phyloP scores from a whole-genome alignment of 1,140 invertebrate genomes.

The Phocides pigmalion region DNA sequence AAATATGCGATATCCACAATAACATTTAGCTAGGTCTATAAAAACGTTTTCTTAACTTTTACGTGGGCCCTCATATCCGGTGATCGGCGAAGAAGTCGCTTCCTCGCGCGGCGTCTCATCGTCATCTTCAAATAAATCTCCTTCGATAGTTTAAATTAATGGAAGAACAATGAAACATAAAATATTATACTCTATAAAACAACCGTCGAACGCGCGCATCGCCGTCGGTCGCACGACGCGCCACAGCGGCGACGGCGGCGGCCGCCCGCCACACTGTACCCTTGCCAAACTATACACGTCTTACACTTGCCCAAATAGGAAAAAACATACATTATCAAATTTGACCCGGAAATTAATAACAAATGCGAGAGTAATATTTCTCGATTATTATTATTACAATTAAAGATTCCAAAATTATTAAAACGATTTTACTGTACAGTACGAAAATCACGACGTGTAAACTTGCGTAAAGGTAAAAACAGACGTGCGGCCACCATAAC shows the following conservation, averaged over 20 bases:
- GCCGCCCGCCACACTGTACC: background rate
- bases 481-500: background rate
- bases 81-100: conserved; percentile 39
- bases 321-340: too few relatives aligned
- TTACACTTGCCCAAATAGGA: too few relatives aligned
- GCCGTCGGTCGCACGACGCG: background rate
- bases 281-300: too few relatives aligned
- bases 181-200: conserved; percentile 59
- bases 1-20: conserved; percentile 51
- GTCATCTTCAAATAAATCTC: conserved; percentile 48
- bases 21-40: conserved; percentile 53
- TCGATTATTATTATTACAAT: too few relatives aligned
- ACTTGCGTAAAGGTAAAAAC: background rate
- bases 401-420: too few relatives aligned
- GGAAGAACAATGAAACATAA: conserved; percentile 75
- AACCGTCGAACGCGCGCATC: conserved; percentile 35
- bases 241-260: background rate
- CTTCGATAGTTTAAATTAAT: conserved; percentile 61
- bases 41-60: conserved; percentile 53
- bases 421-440: too few relatives aligned
- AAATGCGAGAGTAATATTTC: too few relatives aligned
- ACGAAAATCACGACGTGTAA: background rate
- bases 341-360: too few relatives aligned
- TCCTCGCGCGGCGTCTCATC: conserved; percentile 37
- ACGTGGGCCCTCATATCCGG: conserved; percentile 56